Percentiles rank a stretch among this genome's conserved stretches.
phyloP scores from a whole-genome alignment of 2,113 vertebrate species.

The Grammomys surdaster region DNA sequence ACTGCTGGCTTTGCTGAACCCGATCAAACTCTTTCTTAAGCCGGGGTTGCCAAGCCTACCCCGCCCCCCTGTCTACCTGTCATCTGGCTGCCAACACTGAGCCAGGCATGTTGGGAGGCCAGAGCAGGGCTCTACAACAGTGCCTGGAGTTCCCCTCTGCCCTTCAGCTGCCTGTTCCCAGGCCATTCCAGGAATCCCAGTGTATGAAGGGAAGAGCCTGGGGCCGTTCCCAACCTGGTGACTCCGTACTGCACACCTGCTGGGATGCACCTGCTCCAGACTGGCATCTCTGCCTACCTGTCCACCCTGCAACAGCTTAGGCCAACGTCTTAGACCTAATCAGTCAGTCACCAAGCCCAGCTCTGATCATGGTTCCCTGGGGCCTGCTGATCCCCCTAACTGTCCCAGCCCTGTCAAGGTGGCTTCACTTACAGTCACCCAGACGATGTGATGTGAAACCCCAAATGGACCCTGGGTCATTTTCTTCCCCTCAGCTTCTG shows the following conservation, averaged over 20 bases:
- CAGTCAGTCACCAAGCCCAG: neutral
- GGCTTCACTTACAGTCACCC: neutral
- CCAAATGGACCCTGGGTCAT: neutral
- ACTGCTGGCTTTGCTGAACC: conserved; percentile 59
- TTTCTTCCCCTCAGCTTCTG: neutral
- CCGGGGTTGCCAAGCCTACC: conserved; percentile 13
- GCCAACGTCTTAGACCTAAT: neutral
- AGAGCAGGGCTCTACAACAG: neutral
- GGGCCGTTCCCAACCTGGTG: accelerated
- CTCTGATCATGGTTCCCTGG: neutral
- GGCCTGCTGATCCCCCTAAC: too few relatives aligned
- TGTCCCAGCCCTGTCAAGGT: too few relatives aligned
- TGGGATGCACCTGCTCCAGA: neutral
- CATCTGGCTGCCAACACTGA: neutral
- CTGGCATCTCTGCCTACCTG: neutral
- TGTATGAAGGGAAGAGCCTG: neutral
- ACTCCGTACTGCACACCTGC: too few relatives aligned
- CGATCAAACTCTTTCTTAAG: conserved; percentile 44
- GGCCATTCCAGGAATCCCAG: neutral
- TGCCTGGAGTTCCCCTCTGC: neutral
- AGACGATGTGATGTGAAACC: neutral
- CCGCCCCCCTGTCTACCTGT: neutral
- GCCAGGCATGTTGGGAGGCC: neutral
- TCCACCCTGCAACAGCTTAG: neutral
- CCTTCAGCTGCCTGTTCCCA: neutral